Conservation (phyloP, 2,888 invertebrate species). For the Drosophila melanocephala region DNA sequence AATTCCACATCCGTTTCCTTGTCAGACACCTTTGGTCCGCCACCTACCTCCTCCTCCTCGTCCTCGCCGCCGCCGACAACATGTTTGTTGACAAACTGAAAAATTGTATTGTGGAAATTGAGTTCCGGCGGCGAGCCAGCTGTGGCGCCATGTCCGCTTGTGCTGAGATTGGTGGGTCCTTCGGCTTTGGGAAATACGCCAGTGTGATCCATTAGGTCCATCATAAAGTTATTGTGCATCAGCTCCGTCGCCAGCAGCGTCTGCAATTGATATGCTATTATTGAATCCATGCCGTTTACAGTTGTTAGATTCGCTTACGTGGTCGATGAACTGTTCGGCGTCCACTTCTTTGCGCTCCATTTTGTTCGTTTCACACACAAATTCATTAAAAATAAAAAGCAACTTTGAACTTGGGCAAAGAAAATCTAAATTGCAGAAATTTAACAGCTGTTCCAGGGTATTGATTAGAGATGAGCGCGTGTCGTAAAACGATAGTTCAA, state of each 20-base stretch:
- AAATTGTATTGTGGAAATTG: constrained; percentile 79
- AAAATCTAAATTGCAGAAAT: constrained; percentile 50
- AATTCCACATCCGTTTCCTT: constrained; percentile 55
- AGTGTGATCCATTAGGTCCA: constrained; percentile 82
- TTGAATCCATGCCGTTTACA: background rate
- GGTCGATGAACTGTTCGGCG: constrained; percentile 83
- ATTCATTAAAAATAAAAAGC: constrained; percentile 49
- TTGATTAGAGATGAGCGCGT: constrained; percentile 26
- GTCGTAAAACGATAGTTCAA: background rate
- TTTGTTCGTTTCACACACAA: constrained; percentile 54
- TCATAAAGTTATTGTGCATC: constrained; percentile 83
- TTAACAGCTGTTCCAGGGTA: constrained; percentile 38
- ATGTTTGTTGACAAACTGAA: constrained; percentile 78
- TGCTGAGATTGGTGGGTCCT: constrained; percentile 65
- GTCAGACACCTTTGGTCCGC: constrained; percentile 16
- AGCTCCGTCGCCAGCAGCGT: constrained; percentile 83
- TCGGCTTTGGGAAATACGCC: constrained; percentile 62
- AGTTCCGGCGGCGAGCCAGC: constrained; percentile 69
- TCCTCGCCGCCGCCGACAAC: constrained; percentile 23
- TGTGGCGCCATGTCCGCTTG: constrained; percentile 31
- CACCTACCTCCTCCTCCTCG: constrained; percentile 30
- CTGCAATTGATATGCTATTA: constrained; percentile 52
- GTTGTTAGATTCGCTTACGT: constrained; percentile 68
- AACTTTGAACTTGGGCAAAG: constrained; percentile 45
- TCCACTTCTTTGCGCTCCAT: constrained; percentile 77